Base-by-base conservation (phyloP, 2,888 invertebrate genomes). In the Druceiella hillmani region DNA sequence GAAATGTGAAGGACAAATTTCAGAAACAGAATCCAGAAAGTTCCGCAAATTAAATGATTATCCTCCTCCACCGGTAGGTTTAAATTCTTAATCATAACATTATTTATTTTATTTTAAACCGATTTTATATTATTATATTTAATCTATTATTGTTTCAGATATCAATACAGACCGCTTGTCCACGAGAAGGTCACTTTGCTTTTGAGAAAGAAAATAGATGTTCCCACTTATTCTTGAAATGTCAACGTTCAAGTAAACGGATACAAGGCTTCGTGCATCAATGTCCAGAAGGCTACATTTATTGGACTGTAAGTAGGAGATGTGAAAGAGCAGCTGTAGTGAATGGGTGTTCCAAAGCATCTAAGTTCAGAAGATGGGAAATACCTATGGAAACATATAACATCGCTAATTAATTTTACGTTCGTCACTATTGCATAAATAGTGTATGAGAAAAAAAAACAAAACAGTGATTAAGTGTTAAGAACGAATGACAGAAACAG, bases 261-360 rank as follows among this genome's bases (percentile, higher is more conserved):
- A 57, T 85, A 48, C 71, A 79, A 58, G 88, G 84, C 10, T 78
- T 77, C 51, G 66, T 89, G 9, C 81, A 82, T 57, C 82, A 81
- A 52, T 90, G 90, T 61, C 89, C 89, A 1, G 67, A 78, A 51
- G 80, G 81, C 27, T 87, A 78, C 51, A 73, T 81, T 3, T 90
- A 81, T 56, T 88, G 87, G 86, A 75, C 81, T 27, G 76, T 84
- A 3, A 87, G 86, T 50, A 77, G 81, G 59, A 73, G 82, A 53
- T 89, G 88, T 56, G 88, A 89, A 61, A 74, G 76, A 27, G 64
- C 67, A 1, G 62, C 68, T 28, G 75, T 74, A 53, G 61, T 87
- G 33, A 69, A 74, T 37, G 75, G 76, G 53, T 88, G 87, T 36
- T 64, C 64, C 43, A 58, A 61, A 32, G 58, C 66, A 11, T 51